phyloP scores from a whole-genome alignment of 2,888 invertebrate genomes.

The Callyntrura guangdongensis region DNA sequence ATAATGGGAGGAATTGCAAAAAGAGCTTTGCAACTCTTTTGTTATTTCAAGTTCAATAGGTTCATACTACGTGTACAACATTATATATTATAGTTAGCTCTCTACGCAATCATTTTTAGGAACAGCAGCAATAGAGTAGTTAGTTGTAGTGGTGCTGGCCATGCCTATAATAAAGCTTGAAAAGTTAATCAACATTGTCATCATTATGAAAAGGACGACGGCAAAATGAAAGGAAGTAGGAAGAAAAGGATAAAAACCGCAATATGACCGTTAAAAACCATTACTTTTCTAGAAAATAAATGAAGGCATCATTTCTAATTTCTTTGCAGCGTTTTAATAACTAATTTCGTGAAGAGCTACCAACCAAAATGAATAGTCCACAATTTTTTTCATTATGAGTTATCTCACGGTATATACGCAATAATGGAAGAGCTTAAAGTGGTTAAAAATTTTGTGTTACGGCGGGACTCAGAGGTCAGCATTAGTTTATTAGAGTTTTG shows the following conservation, averaged over 20 bases:
- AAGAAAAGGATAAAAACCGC: slow-evolving; percentile 8
- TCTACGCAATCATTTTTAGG: background rate
- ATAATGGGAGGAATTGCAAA: background rate
- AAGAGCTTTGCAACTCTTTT: slow-evolving; percentile 37
- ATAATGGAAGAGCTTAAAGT: too few relatives aligned
- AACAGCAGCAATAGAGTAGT: background rate
- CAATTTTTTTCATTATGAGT: background rate
- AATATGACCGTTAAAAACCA: background rate
- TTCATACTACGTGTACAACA: background rate
- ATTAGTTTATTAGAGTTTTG: background rate
- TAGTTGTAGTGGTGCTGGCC: background rate
- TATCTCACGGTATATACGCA: too few relatives aligned
- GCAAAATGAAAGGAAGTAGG: background rate
- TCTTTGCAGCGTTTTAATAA: background rate
- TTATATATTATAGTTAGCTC: background rate
- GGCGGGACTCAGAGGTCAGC: background rate
- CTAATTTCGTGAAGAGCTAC: background rate
- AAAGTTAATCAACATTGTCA: slow-evolving; percentile 22
- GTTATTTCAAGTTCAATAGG: slow-evolving; percentile 49
- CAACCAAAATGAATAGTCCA: background rate
- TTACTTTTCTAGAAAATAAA: background rate
- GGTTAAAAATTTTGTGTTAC: too few relatives aligned
- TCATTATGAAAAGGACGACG: background rate
- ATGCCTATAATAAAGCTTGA: background rate
- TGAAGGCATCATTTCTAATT: background rate